Evolutionary conservation across 35 echinoderm and acorn worm species (phyloP).

Genomic region (Hemicentrotus pulcherrimus): DNA sequence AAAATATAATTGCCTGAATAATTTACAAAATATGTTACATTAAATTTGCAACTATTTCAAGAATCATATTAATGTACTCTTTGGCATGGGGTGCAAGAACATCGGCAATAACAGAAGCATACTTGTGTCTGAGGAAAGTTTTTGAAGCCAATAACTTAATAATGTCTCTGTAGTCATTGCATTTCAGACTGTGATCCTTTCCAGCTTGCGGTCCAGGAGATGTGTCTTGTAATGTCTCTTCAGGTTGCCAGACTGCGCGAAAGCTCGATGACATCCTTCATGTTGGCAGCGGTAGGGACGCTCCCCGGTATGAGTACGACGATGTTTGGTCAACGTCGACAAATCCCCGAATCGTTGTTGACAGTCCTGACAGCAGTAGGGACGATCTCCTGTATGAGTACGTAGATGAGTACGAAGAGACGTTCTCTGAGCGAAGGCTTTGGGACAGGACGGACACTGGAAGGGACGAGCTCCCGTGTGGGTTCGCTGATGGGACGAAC

Average conservation of each 20-base stretch:
- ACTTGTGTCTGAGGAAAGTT: neutral
- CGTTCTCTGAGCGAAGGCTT: constrained; percentile 45
- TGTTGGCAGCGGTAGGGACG: neutral
- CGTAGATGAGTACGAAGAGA: constrained; percentile 39
- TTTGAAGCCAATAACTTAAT: neutral
- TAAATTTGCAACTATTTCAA: neutral
- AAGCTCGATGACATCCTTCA: constrained; percentile 8
- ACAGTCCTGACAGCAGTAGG: constrained; percentile 24
- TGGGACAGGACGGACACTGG: constrained; percentile 35
- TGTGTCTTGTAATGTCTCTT: constrained; percentile 46
- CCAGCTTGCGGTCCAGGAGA: neutral
- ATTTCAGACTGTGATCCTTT: neutral
- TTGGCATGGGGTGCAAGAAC: neutral
- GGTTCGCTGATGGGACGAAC: constrained; percentile 33
- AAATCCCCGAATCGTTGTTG: constrained; percentile 47
- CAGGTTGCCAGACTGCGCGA: constrained; percentile 56
- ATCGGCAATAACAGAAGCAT: neutral
- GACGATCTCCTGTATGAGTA: constrained; percentile 48
- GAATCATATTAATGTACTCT: neutral
- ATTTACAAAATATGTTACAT: neutral
- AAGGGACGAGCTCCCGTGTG: constrained; percentile 46
- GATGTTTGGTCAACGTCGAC: constrained; percentile 46
- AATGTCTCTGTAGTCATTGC: neutral
- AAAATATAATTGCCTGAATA: neutral
- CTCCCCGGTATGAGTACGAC: constrained; percentile 42